These are phyloP conservation scores for Pyralis farinalis DNA, from an alignment of 2,888 invertebrate genomes.

Conservation along the genomic window DNA sequence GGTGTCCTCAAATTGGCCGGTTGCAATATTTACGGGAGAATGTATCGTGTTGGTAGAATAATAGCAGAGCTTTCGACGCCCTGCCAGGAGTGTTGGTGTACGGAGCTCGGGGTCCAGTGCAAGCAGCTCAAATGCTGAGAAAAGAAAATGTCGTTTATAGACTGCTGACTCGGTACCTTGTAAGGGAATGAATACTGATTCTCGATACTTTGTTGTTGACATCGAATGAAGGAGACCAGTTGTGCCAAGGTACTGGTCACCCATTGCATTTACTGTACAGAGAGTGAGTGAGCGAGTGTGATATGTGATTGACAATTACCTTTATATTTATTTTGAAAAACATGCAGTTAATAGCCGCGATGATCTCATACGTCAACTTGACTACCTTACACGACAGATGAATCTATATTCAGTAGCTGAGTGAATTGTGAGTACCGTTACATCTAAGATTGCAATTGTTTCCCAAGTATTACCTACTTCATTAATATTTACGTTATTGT, in stretches of 20 bases:
- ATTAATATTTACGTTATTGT: constrained; percentile 14
- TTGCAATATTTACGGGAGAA: constrained; percentile 94
- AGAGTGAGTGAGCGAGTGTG: constrained; percentile 22
- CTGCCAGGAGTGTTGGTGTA: constrained; percentile 92
- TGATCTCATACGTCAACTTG: constrained; percentile 43
- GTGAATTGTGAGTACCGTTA: no score
- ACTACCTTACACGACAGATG: no score
- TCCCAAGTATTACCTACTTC: constrained; percentile 21
- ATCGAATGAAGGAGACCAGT: not conserved
- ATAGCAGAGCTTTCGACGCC: constrained; percentile 91
- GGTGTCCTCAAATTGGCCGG: constrained; percentile 89
- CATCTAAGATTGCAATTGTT: not conserved
- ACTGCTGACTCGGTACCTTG: not conserved
- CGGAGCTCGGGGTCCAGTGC: constrained; percentile 93
- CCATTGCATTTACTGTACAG: constrained; percentile 35
- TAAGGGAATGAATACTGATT: not conserved
- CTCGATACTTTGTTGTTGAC: not conserved
- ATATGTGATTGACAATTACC: constrained; percentile 21
- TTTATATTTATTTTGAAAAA: constrained; percentile 34
- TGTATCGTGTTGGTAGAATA: constrained; percentile 91
- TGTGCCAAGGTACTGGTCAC: not conserved
- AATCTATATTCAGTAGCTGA: not conserved
- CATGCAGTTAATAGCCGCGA: constrained; percentile 24
- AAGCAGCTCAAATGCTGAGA: constrained; percentile 81
- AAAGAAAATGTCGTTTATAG: constrained; percentile 8